Evolutionary conservation across 2,888 invertebrate species (phyloP), one percentile per base, ranked within the genome.

Genomic region (Hyles lineata): DNA sequence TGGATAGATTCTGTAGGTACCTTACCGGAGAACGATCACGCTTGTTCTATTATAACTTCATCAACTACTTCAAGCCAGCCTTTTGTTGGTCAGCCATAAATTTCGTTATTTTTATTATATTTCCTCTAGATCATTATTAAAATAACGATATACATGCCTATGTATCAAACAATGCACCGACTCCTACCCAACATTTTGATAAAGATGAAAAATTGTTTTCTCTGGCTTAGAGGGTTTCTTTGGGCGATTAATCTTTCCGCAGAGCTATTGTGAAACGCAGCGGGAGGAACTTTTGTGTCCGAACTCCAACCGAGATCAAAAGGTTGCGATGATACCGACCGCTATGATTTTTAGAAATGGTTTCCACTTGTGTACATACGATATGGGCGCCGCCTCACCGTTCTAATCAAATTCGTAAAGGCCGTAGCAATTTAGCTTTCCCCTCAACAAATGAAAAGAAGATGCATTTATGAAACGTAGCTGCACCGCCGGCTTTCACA

Each of bases 201-300:
- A 92, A 91, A 93, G 89, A 94, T 93, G 93, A 94, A 93, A 93
- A 94, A 93, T 94, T 91, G 89, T 91, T 90, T 87, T 87, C 88
- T 82, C 79, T 81, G 84, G 89, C 90, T 90, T 88, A 89, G 85
- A 84, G 85, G 90, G 90, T 87, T 92, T 86, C 91, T 90, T 87
- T 86, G 82, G 87, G 90, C 92, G 91, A 94, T 94, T 94, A 94
- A 94, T 94, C 94, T 93, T 92, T 87, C 87, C 86, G 85, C 85
- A 85, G 85, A 90, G 89, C 92, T 88, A 93, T 94, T 94, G 94
- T 94, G 90, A 87, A 88, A 88, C 90, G 85, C 89, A 77, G 79
- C 85, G 84, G 87, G 84, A 84, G 85, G 82, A 89, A 92, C 90
- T 92, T 93, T 93, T 93, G 92, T 92, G 88, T 86, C 87, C 87